Percentiles rank a stretch among this genome's conserved stretches.
Conservation (phyloP, 2,797 vertebrate genomes). For the Catostomus latipinnis region DNA sequence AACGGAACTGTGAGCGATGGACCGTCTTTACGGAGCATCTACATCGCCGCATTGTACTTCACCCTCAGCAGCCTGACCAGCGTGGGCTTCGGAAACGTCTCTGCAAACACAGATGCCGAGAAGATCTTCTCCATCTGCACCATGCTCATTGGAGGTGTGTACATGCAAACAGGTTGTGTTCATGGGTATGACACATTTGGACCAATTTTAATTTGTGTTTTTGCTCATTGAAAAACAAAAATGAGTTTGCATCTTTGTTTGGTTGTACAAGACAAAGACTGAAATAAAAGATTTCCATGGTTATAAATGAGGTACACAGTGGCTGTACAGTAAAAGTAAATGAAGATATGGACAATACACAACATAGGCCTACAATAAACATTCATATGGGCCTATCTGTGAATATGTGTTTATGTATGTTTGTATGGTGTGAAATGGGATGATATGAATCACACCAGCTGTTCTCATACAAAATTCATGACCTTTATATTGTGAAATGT, state of each 20-base stretch:
- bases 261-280: neutral
- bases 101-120: slow-evolving; percentile 93
- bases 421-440: slow-evolving; percentile 43
- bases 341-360: neutral
- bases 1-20: slow-evolving; percentile 61
- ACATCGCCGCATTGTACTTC: slow-evolving; percentile 97
- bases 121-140: slow-evolving; percentile 98
- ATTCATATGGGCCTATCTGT: neutral
- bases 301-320: neutral
- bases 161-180: slow-evolving; percentile 13
- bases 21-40: slow-evolving; percentile 91
- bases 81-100: slow-evolving; percentile 98
- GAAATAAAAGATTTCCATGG: neutral
- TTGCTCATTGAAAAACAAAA: neutral
- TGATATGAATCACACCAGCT: slow-evolving; percentile 56
- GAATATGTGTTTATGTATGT: slow-evolving; percentile 9
- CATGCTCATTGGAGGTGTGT: slow-evolving; percentile 93
- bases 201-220: neutral
- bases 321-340: neutral
- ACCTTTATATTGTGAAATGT: slow-evolving; percentile 69
- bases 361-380: neutral
- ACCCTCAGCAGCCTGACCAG: slow-evolving; percentile 98
- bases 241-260: neutral
- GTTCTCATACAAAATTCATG: slow-evolving; percentile 62
- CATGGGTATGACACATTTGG: neutral